Evolutionary conservation across 2,797 vertebrate genomes (phyloP).

Genomic region (Pseudomugil gertrudae): DNA sequence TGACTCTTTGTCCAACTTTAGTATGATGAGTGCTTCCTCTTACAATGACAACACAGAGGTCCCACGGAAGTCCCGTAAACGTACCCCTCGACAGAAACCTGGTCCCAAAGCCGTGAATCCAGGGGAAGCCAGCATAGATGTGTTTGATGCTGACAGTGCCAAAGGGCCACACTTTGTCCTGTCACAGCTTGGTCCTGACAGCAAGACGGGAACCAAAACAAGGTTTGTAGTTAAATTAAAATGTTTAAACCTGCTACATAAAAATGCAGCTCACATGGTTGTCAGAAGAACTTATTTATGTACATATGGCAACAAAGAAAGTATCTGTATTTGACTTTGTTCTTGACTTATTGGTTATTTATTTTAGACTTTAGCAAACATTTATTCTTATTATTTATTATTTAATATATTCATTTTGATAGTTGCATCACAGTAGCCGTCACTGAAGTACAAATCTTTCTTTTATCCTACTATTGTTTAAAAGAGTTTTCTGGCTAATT

Average conservation of each 20-base stretch:
- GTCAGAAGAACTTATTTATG: background rate
- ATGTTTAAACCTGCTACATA: background rate
- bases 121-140: conserved; percentile 93
- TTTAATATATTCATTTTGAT: background rate
- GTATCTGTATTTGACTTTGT: background rate
- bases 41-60: conserved; percentile 99
- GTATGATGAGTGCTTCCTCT: conserved; percentile 92
- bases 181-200: conserved; percentile 95
- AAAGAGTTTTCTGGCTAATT: conserved; percentile 11
- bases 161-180: conserved; percentile 99
- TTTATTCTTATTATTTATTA: background rate
- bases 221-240: conserved; percentile 73
- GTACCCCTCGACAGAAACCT: conserved; percentile 95
- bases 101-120: conserved; percentile 88
- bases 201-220: conserved; percentile 92
- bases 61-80: conserved; percentile 97
- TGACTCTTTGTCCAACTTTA: conserved; percentile 98
- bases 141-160: conserved; percentile 99
- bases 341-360: background rate
- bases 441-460: background rate
- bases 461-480: conserved; percentile 11
- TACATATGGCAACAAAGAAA: background rate
- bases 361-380: too few relatives aligned
- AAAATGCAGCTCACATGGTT: background rate
- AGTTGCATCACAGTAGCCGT: background rate